phyloP scores from a whole-genome alignment of 2,888 invertebrate species.

The Caenorhabditis sulstoni region DNA sequence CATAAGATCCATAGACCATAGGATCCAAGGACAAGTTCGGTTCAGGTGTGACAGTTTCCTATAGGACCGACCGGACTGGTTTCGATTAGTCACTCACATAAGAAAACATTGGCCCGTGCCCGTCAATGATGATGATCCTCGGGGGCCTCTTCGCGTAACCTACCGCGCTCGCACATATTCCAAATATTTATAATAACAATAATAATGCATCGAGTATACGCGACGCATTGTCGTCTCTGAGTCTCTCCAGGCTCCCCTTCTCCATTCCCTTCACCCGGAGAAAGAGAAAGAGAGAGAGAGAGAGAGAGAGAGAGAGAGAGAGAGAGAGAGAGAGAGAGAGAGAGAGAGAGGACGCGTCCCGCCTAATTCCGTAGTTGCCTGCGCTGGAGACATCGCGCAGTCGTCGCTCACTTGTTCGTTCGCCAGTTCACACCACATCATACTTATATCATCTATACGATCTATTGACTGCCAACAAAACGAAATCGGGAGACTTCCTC shows the following conservation, averaged over 20 bases:
- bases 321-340: conserved; percentile 3
- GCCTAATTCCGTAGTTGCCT: conserved; percentile 53
- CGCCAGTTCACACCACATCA: conserved; percentile 57
- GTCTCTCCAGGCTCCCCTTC: conserved; percentile 18
- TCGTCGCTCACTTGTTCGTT: conserved; percentile 17
- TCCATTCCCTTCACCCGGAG: conserved; percentile 13
- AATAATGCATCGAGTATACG: conserved; percentile 39
- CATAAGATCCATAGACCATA: no score
- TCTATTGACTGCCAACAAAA: conserved; percentile 48
- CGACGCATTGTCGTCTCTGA: conserved; percentile 13
- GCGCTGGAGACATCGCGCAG: conserved; percentile 24
- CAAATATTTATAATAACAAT: conserved; percentile 57
- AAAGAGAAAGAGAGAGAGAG: background rate
- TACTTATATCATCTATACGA: conserved; percentile 60
- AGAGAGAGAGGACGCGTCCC: conserved; percentile 20
- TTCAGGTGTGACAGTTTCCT: background rate
- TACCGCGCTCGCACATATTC: conserved; percentile 17
- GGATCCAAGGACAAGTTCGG: no score
- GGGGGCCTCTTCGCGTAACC: conserved; percentile 3
- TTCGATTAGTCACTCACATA: no score
- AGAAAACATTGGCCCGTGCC: no score
- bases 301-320: conserved; percentile 1
- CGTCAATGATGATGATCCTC: conserved; percentile 7
- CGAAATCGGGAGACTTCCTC: no score
- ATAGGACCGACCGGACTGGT: background rate